Conservation (phyloP, 1,140 invertebrate genomes). For the Anadara kagoshimensis region DNA sequence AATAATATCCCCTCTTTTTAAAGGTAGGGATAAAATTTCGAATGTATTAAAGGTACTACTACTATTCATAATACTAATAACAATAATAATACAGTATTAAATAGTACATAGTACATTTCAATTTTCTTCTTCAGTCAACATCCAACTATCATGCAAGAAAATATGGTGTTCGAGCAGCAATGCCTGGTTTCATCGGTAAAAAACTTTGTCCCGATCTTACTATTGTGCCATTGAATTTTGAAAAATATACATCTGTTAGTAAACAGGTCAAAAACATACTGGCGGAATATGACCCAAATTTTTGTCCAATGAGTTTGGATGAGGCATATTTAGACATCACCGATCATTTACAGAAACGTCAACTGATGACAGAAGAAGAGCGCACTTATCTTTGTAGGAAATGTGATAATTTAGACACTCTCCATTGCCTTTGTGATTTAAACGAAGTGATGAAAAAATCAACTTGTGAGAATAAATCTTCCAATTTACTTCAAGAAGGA, state of each 20-base stretch:
- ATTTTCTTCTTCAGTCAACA: slow-evolving; percentile 76
- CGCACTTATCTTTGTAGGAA: slow-evolving; percentile 59
- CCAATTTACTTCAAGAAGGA: no score
- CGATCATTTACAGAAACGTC: slow-evolving; percentile 73
- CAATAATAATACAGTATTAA: no score
- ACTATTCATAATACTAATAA: no score
- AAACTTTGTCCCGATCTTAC: slow-evolving; percentile 80
- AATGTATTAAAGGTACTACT: no score
- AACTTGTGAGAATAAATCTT: no score
- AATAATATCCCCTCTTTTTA: no score
- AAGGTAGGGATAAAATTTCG: no score
- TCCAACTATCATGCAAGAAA: slow-evolving; percentile 81
- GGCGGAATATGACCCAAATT: slow-evolving; percentile 78
- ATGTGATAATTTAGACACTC: slow-evolving; percentile 29
- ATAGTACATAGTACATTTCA: background rate
- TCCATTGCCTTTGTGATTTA: slow-evolving; percentile 61
- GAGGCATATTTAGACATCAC: slow-evolving; percentile 82
- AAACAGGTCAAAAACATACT: slow-evolving; percentile 74
- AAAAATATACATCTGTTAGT: slow-evolving; percentile 78
- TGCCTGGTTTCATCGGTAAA: slow-evolving; percentile 83
- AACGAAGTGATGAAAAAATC: slow-evolving; percentile 31
- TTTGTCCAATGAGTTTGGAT: slow-evolving; percentile 78
- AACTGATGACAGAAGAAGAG: slow-evolving; percentile 37
- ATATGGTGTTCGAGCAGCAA: slow-evolving; percentile 81
- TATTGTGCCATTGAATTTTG: slow-evolving; percentile 78